Conservation (phyloP, 2,888 invertebrate species). For the Macrophya alboannulata region DNA sequence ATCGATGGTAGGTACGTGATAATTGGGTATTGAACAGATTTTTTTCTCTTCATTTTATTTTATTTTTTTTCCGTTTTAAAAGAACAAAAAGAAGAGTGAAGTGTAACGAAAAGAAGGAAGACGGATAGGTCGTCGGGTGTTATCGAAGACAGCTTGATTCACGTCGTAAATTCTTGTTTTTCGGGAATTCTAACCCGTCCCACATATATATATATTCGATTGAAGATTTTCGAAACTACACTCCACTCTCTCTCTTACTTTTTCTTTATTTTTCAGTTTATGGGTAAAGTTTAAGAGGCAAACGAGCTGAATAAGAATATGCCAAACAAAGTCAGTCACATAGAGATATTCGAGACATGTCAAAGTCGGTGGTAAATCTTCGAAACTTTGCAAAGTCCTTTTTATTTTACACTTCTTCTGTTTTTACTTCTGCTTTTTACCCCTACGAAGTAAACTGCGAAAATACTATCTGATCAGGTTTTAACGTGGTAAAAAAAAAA, state of each 20-base stretch:
- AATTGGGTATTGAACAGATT: constrained; percentile 11
- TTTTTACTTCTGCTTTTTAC: not conserved
- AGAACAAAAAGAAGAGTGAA: not conserved
- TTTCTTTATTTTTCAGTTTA: not conserved
- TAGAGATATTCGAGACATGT: not conserved
- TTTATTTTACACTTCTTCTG: not conserved
- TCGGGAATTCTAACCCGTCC: not conserved
- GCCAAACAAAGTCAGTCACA: constrained; percentile 27
- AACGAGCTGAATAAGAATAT: constrained; percentile 48
- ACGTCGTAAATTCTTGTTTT: constrained; percentile 14
- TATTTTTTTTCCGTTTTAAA: not conserved
- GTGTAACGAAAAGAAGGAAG: not conserved
- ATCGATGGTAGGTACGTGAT: not conserved
- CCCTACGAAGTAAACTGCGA: not conserved
- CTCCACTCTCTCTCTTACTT: not conserved
- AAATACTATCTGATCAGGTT: constrained; percentile 24
- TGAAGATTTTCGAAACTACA: constrained; percentile 32
- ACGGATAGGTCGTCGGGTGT: not conserved
- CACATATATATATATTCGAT: not conserved
- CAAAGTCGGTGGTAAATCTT: constrained; percentile 20
- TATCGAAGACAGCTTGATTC: constrained; percentile 20
- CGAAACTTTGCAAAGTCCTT: not conserved
- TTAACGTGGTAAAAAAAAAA: not conserved
- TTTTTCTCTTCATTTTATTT: not conserved
- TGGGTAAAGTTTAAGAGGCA: constrained; percentile 19